Evolutionary conservation across 2,888 invertebrate species (phyloP).

Genomic region (Gnatocerus cornutus): DNA sequence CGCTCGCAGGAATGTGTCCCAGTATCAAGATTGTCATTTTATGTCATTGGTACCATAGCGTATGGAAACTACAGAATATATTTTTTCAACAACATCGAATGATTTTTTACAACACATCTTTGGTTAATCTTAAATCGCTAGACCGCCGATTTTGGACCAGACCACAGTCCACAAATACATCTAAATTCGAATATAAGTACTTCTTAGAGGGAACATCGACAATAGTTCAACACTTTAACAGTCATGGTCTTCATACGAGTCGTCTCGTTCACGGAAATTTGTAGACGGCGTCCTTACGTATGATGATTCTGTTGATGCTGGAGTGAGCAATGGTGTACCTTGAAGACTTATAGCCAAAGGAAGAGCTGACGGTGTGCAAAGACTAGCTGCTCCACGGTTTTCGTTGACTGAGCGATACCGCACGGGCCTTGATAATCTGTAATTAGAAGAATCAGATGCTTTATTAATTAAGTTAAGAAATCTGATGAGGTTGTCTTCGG

Average conservation of each 20-base stretch:
- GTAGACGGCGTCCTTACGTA: constrained; percentile 67
- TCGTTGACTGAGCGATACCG: constrained; percentile 82
- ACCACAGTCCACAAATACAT: constrained; percentile 13
- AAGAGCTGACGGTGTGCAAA: constrained; percentile 82
- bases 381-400: constrained; percentile 79
- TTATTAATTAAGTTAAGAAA: too few species aligned
- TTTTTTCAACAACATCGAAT: constrained; percentile 34
- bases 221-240: constrained; percentile 57
- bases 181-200: constrained; percentile 19
- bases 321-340: constrained; percentile 74
- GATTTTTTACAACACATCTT: constrained; percentile 46
- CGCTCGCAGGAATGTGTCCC: constrained; percentile 35
- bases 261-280: constrained; percentile 65
- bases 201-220: constrained; percentile 11
- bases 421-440: constrained; percentile 81
- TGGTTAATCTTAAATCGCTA: constrained; percentile 42
- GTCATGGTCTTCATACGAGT: constrained; percentile 68
- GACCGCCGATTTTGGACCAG: constrained; percentile 3
- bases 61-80: constrained; percentile 17
- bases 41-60: constrained; percentile 24
- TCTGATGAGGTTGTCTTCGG: too few species aligned
- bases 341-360: constrained; percentile 85
- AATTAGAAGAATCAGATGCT: constrained; percentile 52
- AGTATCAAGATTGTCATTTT: constrained; percentile 45
- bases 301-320: constrained; percentile 67